phyloP scores from a whole-genome alignment of 2,888 invertebrate species.

The Drosophila sordidapex region DNA sequence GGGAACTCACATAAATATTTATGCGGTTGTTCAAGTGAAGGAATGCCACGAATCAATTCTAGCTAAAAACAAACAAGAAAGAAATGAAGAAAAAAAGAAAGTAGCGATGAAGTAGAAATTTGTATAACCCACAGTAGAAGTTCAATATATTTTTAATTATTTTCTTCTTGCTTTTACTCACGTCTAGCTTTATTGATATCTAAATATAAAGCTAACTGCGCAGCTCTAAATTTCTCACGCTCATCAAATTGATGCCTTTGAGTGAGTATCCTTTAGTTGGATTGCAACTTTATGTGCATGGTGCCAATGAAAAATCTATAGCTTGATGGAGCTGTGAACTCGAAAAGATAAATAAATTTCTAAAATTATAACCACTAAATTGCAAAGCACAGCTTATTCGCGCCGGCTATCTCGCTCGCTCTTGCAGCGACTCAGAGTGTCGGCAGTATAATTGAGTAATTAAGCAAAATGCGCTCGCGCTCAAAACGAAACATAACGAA shows the following conservation, averaged over 20 bases:
- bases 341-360: conserved; percentile 69
- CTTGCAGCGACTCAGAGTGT: conserved; percentile 15
- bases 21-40: conserved; percentile 58
- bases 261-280: conserved; percentile 12
- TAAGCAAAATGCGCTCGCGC: conserved; percentile 62
- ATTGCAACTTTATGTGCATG: conserved; percentile 20
- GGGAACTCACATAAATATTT: conserved; percentile 65
- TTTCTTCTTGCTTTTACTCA: not conserved
- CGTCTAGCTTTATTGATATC: not conserved
- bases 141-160: not conserved
- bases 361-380: conserved; percentile 60
- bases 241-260: conserved; percentile 52
- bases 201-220: not conserved
- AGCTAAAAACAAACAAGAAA: not conserved
- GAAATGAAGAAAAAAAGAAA: not conserved
- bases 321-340: conserved; percentile 55
- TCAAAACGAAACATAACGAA: conserved; percentile 52
- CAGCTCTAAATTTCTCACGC: conserved; percentile 57
- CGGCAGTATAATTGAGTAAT: conserved; percentile 73
- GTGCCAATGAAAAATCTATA: conserved; percentile 40
- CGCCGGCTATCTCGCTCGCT: not conserved
- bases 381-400: conserved; percentile 41
- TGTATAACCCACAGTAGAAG: not conserved
- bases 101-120: not conserved
- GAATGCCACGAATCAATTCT: conserved; percentile 39